Evolutionary conservation across 2,113 vertebrate species (phyloP).

Genomic region (Chloropsis hardwickii): DNA sequence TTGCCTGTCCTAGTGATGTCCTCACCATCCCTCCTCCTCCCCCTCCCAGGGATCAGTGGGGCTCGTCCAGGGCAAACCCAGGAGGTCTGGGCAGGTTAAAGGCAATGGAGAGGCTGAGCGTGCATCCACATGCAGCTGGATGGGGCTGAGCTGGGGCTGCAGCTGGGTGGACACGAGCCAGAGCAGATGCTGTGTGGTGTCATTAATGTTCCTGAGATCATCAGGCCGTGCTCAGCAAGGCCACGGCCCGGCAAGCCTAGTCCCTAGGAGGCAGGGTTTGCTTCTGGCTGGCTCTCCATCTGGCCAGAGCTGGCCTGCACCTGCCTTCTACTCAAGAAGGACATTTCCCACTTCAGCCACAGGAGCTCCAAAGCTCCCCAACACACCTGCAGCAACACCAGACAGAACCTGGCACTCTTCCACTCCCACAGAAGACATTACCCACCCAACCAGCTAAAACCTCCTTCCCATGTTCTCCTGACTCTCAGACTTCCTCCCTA

Average conservation of each 20-base stretch:
- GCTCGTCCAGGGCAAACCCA: background rate
- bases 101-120: fast-evolving
- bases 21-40: background rate
- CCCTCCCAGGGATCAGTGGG: fast-evolving
- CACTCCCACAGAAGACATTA: fast-evolving
- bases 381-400: fast-evolving
- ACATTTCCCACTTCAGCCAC: background rate
- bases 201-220: background rate
- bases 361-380: background rate
- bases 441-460: background rate
- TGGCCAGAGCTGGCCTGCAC: background rate
- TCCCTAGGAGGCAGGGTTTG: background rate
- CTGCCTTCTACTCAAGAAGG: background rate
- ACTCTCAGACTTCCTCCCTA: background rate
- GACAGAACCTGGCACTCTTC: fast-evolving
- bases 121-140: background rate
- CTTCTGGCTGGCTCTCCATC: background rate
- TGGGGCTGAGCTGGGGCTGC: background rate
- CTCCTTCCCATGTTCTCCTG: background rate
- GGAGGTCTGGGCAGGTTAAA: background rate
- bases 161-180: background rate
- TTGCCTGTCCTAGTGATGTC: background rate
- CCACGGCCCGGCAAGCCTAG: fast-evolving
- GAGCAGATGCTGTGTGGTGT: background rate
- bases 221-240: background rate